phyloP scores from a whole-genome alignment of 2,797 vertebrate species.

The Halcyon chelicuti region DNA sequence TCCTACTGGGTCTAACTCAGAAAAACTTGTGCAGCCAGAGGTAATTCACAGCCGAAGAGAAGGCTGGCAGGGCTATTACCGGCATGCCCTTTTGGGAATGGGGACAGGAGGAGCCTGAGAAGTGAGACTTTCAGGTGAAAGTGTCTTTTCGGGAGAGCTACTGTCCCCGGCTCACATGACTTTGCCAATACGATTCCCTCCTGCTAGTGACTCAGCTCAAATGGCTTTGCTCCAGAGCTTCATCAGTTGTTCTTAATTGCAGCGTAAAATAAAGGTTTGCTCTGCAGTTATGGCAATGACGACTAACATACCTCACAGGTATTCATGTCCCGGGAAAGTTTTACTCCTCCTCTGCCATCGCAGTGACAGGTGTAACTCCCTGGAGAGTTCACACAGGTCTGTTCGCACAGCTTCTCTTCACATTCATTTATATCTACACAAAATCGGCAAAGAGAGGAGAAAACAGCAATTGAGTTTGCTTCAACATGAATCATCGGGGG shows the following conservation, averaged over 20 bases:
- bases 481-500: not conserved
- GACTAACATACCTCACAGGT: conserved; percentile 89
- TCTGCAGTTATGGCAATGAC: not conserved
- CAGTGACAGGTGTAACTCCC: conserved; percentile 95
- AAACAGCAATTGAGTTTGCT: not conserved
- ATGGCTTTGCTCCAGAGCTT: not conserved
- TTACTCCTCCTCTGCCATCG: conserved; percentile 91
- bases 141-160: not conserved
- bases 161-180: not conserved
- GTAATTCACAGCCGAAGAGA: not conserved
- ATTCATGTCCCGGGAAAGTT: conserved; percentile 87
- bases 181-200: not conserved
- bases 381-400: conserved; percentile 89
- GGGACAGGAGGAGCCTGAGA: not conserved
- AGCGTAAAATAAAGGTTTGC: not conserved
- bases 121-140: not conserved
- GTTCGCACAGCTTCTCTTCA: conserved; percentile 85
- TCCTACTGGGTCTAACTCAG: not conserved
- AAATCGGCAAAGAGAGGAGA: not conserved
- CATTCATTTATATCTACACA: conserved; percentile 93
- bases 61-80: not conserved
- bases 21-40: not conserved
- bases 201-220: not conserved
- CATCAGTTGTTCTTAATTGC: not conserved
- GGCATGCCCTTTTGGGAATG: not conserved